These are phyloP conservation scores for Galago senegalensis DNA, from an alignment of 2,797 vertebrate species.

Conservation along the genomic window DNA sequence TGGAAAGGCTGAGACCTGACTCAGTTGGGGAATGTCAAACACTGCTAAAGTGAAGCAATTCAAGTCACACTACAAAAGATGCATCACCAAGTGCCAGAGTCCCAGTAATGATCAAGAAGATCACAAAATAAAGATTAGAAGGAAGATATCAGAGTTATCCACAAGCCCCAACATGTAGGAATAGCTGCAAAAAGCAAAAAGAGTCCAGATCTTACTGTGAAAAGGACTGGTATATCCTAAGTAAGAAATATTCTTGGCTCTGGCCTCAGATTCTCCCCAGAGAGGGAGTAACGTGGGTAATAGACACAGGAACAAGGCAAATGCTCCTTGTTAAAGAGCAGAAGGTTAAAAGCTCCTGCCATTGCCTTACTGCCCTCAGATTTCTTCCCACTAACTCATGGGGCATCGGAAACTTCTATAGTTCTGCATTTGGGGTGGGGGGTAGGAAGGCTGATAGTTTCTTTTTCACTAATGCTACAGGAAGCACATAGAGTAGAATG, in stretches of 20 bases:
- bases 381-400: not conserved
- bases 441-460: not conserved
- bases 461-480: not conserved
- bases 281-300: not conserved
- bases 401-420: not conserved
- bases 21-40: fast-evolving
- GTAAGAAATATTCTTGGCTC: not conserved
- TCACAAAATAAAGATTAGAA: not conserved
- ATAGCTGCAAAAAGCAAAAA: not conserved
- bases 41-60: not conserved
- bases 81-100: not conserved
- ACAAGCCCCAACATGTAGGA: not conserved
- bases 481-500: not conserved
- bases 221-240: not conserved
- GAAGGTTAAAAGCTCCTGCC: not conserved
- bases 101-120: not conserved
- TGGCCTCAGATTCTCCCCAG: not conserved
- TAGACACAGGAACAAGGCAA: not conserved
- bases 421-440: not conserved
- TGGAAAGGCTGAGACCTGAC: not conserved
- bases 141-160: not conserved
- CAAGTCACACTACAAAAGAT: not conserved
- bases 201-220: not conserved
- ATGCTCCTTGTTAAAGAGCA: not conserved
- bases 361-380: not conserved